These are phyloP conservation scores for Echinarachnius parma DNA, from an alignment of 53 echinoderm and acorn worm species.

Conservation along the genomic window DNA sequence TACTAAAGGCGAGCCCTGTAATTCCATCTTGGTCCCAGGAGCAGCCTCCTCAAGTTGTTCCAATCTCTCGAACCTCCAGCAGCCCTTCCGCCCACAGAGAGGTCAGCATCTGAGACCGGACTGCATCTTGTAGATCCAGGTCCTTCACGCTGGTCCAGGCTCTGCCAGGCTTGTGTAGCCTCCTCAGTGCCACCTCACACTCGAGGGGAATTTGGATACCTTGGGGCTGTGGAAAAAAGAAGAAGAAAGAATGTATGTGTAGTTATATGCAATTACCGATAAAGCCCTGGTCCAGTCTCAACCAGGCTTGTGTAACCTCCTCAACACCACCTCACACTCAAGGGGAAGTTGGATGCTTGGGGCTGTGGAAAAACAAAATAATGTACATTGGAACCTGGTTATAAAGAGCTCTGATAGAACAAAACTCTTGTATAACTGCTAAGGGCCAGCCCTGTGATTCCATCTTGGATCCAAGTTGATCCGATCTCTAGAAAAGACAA, in stretches of 20 bases:
- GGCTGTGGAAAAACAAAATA: conserved; percentile 1
- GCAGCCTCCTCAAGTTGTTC: not conserved
- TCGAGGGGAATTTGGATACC: conserved; percentile 48
- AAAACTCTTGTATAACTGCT: too few species aligned
- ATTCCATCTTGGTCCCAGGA: too few species aligned
- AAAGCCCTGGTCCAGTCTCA: conserved; percentile 22
- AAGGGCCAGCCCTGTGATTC: too few species aligned
- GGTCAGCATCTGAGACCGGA: conserved; percentile 39
- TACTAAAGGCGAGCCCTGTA: too few species aligned
- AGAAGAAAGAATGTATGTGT: not conserved
- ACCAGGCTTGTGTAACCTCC: conserved; percentile 20
- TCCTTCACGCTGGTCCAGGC: conserved; percentile 27
- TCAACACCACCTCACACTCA: conserved; percentile 29
- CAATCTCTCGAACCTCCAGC: conserved; percentile 26
- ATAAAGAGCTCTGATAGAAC: too few species aligned
- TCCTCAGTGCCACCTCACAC: conserved; percentile 31
- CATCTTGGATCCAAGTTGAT: too few species aligned
- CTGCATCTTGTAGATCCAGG: conserved; percentile 7
- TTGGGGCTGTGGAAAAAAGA: conserved; percentile 11
- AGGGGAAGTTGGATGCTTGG: conserved; percentile 45
- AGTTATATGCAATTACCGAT: too few species aligned
- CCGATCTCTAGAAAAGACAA: too few species aligned
- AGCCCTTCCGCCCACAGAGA: conserved; percentile 80
- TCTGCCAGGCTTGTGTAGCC: conserved; percentile 24
- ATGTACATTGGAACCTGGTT: not conserved